These are phyloP conservation scores for Helleia helle DNA, from an alignment of 2,888 invertebrate genomes.

Conservation along the genomic window DNA sequence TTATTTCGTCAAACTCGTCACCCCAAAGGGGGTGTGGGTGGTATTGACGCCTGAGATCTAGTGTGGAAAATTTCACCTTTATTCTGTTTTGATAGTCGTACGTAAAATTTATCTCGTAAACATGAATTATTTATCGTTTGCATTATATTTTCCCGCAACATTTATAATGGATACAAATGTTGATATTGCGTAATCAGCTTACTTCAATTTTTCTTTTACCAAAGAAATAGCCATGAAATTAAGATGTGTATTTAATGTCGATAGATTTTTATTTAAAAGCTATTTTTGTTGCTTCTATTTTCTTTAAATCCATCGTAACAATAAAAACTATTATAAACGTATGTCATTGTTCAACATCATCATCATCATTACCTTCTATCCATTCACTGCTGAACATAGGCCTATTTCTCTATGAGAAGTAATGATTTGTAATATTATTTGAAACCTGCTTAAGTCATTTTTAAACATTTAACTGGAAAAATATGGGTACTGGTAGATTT, in stretches of 20 bases:
- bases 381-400: too few species aligned
- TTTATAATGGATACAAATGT: neutral
- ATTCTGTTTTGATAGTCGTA: too few species aligned
- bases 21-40: slow-evolving; percentile 24
- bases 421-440: too few species aligned
- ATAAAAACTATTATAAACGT: too few species aligned
- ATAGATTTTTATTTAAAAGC: too few species aligned
- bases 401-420: too few species aligned
- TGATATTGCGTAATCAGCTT: slow-evolving; percentile 8
- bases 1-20: slow-evolving; percentile 31
- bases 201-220: neutral
- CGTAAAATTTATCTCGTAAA: slow-evolving; percentile 3
- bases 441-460: too few species aligned
- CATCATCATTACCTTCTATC: too few species aligned
- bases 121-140: slow-evolving; percentile 5
- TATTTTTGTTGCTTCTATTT: neutral
- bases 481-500: neutral
- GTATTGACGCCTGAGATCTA: slow-evolving; percentile 39
- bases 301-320: too few species aligned
- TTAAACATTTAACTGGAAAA: neutral
- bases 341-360: too few species aligned
- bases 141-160: neutral
- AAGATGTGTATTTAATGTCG: neutral
- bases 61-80: too few species aligned
- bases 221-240: slow-evolving; percentile 1